Base-by-base conservation (phyloP, 1,140 invertebrate species). In the Eupeodes corollae region DNA sequence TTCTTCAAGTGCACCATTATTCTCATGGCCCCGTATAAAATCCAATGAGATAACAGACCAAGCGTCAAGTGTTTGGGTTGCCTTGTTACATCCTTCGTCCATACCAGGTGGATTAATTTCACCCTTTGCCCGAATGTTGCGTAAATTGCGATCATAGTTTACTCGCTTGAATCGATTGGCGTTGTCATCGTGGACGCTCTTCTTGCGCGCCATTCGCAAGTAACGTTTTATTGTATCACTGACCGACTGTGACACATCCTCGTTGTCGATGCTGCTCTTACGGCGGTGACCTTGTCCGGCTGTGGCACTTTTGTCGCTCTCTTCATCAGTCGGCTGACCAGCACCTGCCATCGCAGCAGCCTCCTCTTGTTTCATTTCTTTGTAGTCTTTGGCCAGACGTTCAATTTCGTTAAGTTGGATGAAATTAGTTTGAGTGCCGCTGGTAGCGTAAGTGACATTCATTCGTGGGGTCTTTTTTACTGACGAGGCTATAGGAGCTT, bases 211-310 rank as follows among this genome's bases (percentile, higher is more conserved):
- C 86, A 89, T 89, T 48, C 83, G 71, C 2, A 90, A 68, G 56
- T 89, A 89, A 2, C 86, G 71, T 58, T 88, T 88, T 21, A 90
- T 88, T 0, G 84, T 88, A 53, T 90, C 84, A 56, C 84, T 84
- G 3, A 90, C 86, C 0, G 86, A 88, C 31, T 86, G 86, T 0
- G 84, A 87, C 0, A 88, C 79, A 56, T 88, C 86, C 52, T 88
- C 84, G 57, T 88, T 83, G 53, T 86, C 84, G 0, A 86, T 79
- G 52, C 83, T 86, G 50, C 82, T 83, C 42, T 83, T 77, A 2
- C 79, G 67, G 8, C 68, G 65, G 30, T 68, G 68, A 47, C 37
- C 42, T 9, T 26, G 30, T 13, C 30, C 38, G 14, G 26, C 30
- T 2, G 40, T 5, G 8, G 9, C 1, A 30, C 3, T 10, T 16